These are phyloP conservation scores for Sarcophaga rosellei DNA, from an alignment of 2,888 invertebrate genomes.

Conservation along the genomic window DNA sequence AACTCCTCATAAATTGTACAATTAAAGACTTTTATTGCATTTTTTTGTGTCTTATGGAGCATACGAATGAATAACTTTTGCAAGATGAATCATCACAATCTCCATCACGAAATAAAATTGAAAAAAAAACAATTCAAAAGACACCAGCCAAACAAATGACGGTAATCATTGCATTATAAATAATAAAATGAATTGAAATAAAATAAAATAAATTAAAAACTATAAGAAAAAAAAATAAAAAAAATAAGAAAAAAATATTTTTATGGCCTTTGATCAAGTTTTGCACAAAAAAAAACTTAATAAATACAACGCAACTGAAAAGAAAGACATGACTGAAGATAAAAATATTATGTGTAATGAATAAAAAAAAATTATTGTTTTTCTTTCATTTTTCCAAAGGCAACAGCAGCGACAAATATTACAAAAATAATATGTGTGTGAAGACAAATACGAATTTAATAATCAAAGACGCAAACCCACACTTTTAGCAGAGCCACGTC, in stretches of 20 bases:
- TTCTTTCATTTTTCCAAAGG: neutral
- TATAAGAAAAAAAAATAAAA: neutral
- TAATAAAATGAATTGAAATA: neutral
- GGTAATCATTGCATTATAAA: slow-evolving; percentile 21
- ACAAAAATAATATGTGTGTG: neutral
- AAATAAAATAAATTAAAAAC: neutral
- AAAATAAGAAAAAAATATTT: neutral
- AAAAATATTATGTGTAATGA: too few relatives aligned
- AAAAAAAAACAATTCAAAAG: neutral
- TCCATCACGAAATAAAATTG: neutral
- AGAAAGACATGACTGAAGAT: neutral
- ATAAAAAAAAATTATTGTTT: neutral
- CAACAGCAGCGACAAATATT: slow-evolving; percentile 17
- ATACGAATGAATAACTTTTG: neutral
- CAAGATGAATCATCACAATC: slow-evolving; percentile 30
- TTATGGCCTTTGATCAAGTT: slow-evolving; percentile 52
- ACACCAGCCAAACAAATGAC: slow-evolving; percentile 7
- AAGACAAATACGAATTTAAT: too few relatives aligned
- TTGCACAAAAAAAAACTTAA: slow-evolving; percentile 24
- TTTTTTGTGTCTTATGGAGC: too few relatives aligned
- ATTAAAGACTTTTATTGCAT: slow-evolving; percentile 20
- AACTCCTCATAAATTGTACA: slow-evolving; percentile 1
- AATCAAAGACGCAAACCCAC: too few relatives aligned
- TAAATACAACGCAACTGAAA: neutral
- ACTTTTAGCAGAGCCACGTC: too few relatives aligned